phyloP scores from a whole-genome alignment of 2,113 vertebrate species.

The human (Homo sapiens) region GRCh38 chr1:33273501-33274000 shows the following conservation, averaged over 20 bases:
- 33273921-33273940: background rate
- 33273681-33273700: background rate
- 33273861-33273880: background rate
- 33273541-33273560: background rate
- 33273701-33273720: background rate
- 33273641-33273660: rapidly evolving
- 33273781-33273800: background rate
- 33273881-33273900: background rate
- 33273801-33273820: background rate
- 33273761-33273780: background rate
- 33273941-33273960: background rate
- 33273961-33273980: background rate
- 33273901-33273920: background rate
- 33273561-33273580: background rate
- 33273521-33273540: background rate
- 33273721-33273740: background rate
- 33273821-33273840: background rate
- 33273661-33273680: background rate
- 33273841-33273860: background rate
- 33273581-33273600: background rate
- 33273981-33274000: background rate
- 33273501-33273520: background rate
- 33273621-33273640: background rate
- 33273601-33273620: background rate
- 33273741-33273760: background rate